Evolutionary conservation across 2,113 vertebrate species (phyloP).

Genomic region (Thalassarche chlororhynchos): DNA sequence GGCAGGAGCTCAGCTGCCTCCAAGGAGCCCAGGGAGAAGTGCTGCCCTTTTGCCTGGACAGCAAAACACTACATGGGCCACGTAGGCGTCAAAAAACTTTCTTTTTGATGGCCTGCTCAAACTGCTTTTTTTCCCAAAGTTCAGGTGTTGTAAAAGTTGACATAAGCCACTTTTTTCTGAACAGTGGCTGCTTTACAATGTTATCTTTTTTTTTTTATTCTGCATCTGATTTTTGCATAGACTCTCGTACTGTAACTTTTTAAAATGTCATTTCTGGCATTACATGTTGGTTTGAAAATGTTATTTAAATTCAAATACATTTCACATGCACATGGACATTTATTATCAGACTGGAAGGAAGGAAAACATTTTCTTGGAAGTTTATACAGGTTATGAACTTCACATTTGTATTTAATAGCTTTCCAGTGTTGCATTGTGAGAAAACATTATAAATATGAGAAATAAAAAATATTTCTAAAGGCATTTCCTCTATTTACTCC

Average conservation of each 20-base stretch:
- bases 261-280: neutral
- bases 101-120: no score
- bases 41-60: no score
- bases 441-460: neutral
- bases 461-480: neutral
- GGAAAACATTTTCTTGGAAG: neutral
- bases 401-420: neutral
- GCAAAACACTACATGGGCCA: no score
- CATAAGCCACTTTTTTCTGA: rapidly evolving
- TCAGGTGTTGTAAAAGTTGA: neutral
- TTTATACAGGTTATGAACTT: neutral
- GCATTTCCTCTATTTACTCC: neutral
- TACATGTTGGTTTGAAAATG: neutral
- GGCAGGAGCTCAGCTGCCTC: neutral
- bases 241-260: neutral
- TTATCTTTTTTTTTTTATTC: neutral
- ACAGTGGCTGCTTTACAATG: neutral
- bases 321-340: neutral
- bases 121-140: neutral
- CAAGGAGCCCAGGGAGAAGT: neutral
- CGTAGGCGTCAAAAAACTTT: rapidly evolving
- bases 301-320: neutral
- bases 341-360: neutral
- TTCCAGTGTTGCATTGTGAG: neutral
- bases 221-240: neutral